phyloP scores from a whole-genome alignment of 2,113 vertebrate species.

The Anas platyrhynchos region DNA sequence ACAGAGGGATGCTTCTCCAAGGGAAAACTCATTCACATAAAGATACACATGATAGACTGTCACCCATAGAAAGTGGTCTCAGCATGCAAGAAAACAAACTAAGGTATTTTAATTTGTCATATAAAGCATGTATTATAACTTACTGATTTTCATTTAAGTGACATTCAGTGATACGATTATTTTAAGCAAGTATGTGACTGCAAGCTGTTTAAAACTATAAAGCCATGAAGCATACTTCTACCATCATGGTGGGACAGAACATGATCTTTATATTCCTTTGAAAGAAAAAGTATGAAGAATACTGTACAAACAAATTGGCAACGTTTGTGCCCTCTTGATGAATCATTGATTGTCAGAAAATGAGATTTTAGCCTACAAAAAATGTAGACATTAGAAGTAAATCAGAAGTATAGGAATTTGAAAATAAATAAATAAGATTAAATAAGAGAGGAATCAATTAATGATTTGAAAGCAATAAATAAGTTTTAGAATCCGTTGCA shows the following conservation, averaged over 20 bases:
- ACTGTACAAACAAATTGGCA: neutral
- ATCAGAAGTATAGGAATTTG: neutral
- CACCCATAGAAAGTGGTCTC: neutral
- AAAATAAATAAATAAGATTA: no score
- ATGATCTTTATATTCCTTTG: neutral
- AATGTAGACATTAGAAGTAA: neutral
- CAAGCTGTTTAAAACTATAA: neutral
- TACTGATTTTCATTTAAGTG: neutral
- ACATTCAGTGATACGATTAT: neutral
- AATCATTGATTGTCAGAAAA: neutral
- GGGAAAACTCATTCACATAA: neutral
- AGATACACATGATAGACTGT: neutral
- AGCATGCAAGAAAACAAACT: neutral
- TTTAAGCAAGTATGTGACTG: neutral
- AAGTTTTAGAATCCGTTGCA: neutral
- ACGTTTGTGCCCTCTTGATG: neutral
- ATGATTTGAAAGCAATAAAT: neutral
- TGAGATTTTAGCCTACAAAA: neutral
- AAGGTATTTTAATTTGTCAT: conserved; percentile 24
- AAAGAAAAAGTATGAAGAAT: neutral
- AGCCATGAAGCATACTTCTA: neutral
- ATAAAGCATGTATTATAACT: neutral
- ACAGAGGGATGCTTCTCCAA: neutral
- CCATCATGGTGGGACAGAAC: neutral
- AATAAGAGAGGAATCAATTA: neutral